Base-by-base conservation (phyloP, 2,113 vertebrate genomes). In the Pelvicachromis taeniatus region DNA sequence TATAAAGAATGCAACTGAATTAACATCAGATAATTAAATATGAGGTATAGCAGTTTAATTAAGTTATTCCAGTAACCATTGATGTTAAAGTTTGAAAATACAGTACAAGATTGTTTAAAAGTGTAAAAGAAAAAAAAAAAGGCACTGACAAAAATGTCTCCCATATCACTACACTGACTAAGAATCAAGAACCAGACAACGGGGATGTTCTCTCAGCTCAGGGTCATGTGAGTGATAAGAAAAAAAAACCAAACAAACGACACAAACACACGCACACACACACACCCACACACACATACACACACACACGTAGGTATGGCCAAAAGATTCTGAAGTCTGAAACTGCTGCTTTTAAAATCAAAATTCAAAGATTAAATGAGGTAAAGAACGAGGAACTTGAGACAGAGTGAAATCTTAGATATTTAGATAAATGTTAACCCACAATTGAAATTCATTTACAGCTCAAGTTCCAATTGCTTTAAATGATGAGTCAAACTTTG, bases 131-230 rank as follows among this genome's bases (percentile, higher is more conserved):
- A 4, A 53, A 19, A 35, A n/a, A 26, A 26, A 26, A 26, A 26
- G 26, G 2, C 26, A 26, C 3, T 2, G 26, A 26, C 26, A 26
- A 35, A 54, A 12, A 8, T 17, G 7, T 9, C 38, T 6, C 7
- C 40, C n/a, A 19, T 17, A 31, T 31, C 19, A 55, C 19, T 3
- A 40, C 11, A 63, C 10, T 21, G 48, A 42, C 11, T 8, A 19
- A 6, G 35, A 73, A 75, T 13, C 17, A 75, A 13, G 9, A 68
- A 50, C 9, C 10, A 83, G 8, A 63, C 3, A 85, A 87, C 12
- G 45, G 11, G 86, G 90, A 93, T 90, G 77, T 90, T 92, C 87
- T 77, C 9, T 26, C 5, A 23, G 5, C 9, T 81, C 23, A 45
- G 70, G 5, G 45, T 87, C 93, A 93, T 83, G 58, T 88, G 87